These are phyloP conservation scores for Sebastes aleutianus DNA, from an alignment of 2,797 vertebrate genomes.

Conservation along the genomic window DNA sequence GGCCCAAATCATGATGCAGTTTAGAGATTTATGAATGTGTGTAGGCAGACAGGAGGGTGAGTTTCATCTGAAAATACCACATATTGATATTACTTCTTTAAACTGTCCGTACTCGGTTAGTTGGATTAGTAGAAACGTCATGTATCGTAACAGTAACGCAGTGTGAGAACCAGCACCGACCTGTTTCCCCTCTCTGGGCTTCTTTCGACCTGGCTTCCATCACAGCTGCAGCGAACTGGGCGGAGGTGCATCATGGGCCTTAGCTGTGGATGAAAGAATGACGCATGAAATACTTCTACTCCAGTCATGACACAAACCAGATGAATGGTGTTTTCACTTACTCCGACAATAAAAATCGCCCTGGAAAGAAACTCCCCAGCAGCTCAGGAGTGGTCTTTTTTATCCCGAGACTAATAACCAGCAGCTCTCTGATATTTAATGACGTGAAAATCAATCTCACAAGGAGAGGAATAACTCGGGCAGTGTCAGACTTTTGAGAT, in stretches of 20 bases:
- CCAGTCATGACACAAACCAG: conserved; percentile 73
- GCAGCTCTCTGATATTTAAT: conserved; percentile 11
- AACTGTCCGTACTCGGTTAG: not conserved
- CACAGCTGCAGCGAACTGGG: conserved; percentile 69
- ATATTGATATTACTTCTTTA: not conserved
- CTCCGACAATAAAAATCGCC: conserved; percentile 51
- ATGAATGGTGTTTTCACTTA: conserved; percentile 71
- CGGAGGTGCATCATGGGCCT: conserved; percentile 60
- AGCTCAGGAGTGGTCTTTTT: conserved; percentile 27
- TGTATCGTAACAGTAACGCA: not conserved
- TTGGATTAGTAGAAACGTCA: not conserved
- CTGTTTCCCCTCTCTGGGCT: conserved; percentile 29
- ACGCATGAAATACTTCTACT: conserved; percentile 68
- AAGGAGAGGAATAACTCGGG: not conserved
- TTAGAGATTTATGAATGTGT: conserved; percentile 37
- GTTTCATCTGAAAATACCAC: conserved; percentile 12
- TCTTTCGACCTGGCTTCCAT: conserved; percentile 62
- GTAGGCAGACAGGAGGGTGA: not conserved
- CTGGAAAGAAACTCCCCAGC: conserved; percentile 47
- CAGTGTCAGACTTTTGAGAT: not conserved
- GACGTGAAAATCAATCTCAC: not conserved
- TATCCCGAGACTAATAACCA: conserved; percentile 12
- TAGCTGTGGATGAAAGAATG: conserved; percentile 65
- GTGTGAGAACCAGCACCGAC: conserved; percentile 16
- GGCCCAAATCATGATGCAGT: conserved; percentile 54